Base-by-base conservation (phyloP, 2,113 vertebrate genomes). In the Chaetodon trifascialis region DNA sequence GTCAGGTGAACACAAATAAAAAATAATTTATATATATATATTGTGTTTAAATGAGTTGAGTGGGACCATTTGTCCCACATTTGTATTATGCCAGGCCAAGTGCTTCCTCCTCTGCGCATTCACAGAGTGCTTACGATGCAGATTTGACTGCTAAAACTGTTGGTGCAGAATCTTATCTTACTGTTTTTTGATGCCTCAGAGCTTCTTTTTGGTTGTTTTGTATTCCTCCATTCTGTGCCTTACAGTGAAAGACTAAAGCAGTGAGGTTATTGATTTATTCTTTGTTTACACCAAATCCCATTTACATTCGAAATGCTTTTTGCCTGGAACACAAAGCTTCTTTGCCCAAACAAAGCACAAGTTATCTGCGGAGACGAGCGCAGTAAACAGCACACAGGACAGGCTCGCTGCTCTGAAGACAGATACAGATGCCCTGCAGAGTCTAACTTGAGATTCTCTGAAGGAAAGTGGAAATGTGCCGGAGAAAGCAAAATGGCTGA, bases 301-400 rank as follows among this genome's bases (percentile, higher is more conserved):
- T 90, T 88, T 89, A 74, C 67, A 83, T 77, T 83, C 55, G 66
- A 38, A 80, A 78, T 69, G 69, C 42, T 73, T 71, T 79, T 46
- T 68, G 56, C 49, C 68, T 34, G 15, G n/a, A 67, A 84, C 34
- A 69, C 59, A 82, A 75, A 74, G 72, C 10, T 11, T 36, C 38
- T 72, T 54, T 44, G 42, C 15, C 54, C 10, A 7, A 72, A 52
- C 34, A 56, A 71, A 68, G 42, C 23, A 25, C 19, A 17, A 12
- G 21, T 77, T 71, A 73, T 68, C 47, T 62, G 30, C 25, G 60
- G 38, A 36, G 74, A 52, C 4, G 15, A 79, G 47, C 36, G 10
- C 66, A 55, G 36, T 75, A 52, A 79, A 68, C 42, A 47, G 16
- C 8, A 11, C 12, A 6, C 15, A 19, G 11, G 56, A 38, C 21